Evolutionary conservation across 2,797 vertebrate genomes (phyloP), one percentile per base, ranked within the genome.

Genomic region (Coranthus polyacanthus): DNA sequence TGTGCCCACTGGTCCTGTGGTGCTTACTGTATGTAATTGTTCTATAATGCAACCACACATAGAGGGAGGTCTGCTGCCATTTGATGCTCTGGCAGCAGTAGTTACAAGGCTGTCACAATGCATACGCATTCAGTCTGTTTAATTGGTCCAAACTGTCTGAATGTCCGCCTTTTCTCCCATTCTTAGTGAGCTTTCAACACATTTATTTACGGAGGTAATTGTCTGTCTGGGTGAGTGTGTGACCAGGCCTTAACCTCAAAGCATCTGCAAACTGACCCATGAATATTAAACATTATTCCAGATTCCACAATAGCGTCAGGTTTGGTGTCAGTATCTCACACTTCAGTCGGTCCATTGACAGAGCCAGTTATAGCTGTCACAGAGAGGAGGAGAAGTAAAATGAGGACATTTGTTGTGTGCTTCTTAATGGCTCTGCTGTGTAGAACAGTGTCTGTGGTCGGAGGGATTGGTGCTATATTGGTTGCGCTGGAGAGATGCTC

Each of bases 211-310:
- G 55, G 69, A 54, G 63, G 62, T 67, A 66, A 54, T 53, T 74
- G 62, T 80, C 54, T 68, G 46, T 70, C 67, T 65, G 32, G 2
- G 38, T 39, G 52, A 65, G 51, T n/a, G 66, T 81, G 60, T 63
- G 66, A 60, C 51, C 58, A 16, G 39, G 34, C 49, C 21, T 53
- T 59, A 55, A 37, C 56, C 61, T 68, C 51, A 68, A 62, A 80
- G 74, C 57, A 45, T 74, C 70, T 67, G 47, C 62, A 79, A 66
- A 79, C 63, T 18, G 56, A 79, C 12, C 55, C 45, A 71, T 74
- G 64, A 81, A 84, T 86, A 83, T 84, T 79, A 72, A 81, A 72
- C 50, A 58, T 80, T 71, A 77, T 82, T 77, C 60, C 68, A 42
- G 20, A 63, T 43, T 62, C 12, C 22, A 13, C 52, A 74, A 82